These are phyloP conservation scores for Agrypnia vestita DNA, from an alignment of 1,140 invertebrate genomes.

Conservation along the genomic window DNA sequence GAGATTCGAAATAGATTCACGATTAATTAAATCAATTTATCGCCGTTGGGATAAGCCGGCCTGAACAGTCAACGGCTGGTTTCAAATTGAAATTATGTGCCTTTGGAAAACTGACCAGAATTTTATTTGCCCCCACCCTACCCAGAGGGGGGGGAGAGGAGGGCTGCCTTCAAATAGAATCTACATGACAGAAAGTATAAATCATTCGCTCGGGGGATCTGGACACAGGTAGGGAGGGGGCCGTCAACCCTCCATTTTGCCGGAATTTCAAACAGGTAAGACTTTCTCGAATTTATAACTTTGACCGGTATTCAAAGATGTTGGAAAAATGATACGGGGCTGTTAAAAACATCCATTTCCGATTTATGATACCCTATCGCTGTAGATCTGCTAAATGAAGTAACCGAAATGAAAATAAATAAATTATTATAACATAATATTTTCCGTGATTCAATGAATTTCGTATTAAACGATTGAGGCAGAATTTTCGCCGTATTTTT, in stretches of 20 bases:
- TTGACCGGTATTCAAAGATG: constrained; percentile 24
- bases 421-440: too few relatives aligned
- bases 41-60: constrained; percentile 34
- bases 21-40: constrained; percentile 53
- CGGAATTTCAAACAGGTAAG: constrained; percentile 44
- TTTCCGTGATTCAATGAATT: too few relatives aligned
- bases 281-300: constrained; percentile 38
- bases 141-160: not conserved
- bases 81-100: constrained; percentile 52
- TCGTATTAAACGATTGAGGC: too few relatives aligned
- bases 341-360: too few relatives aligned
- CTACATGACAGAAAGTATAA: constrained; percentile 58
- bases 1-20: constrained; percentile 37
- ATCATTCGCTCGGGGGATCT: constrained; percentile 51
- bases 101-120: constrained; percentile 44
- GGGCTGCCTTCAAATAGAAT: constrained; percentile 52
- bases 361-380: too few relatives aligned
- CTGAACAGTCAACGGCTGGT: not conserved
- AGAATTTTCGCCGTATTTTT: too few relatives aligned
- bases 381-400: too few relatives aligned
- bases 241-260: constrained; percentile 29
- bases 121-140: constrained; percentile 43
- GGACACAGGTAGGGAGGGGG: constrained; percentile 27
- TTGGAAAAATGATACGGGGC: not conserved
- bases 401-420: too few relatives aligned